These are phyloP conservation scores for Paralichthys olivaceus DNA, from an alignment of 2,113 vertebrate species.

Conservation along the genomic window DNA sequence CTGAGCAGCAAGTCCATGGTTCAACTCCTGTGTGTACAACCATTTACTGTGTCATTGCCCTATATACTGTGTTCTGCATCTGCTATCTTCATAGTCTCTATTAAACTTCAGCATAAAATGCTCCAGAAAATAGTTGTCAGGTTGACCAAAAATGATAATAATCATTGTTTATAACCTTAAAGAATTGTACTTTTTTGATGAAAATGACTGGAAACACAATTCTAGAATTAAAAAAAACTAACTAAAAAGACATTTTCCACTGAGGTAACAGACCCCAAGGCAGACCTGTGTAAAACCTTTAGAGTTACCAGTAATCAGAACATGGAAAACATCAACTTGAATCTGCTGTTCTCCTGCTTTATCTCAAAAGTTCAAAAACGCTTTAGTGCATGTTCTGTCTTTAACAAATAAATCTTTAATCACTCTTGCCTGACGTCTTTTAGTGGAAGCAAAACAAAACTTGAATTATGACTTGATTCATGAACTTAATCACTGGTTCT, in stretches of 20 bases:
- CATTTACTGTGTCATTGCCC: no score
- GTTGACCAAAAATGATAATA: neutral
- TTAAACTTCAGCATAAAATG: neutral
- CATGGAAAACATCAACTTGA: constrained; percentile 16
- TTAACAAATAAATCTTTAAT: constrained; percentile 42
- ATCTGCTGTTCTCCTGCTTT: neutral
- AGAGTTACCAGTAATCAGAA: constrained; percentile 22
- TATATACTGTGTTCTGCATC: neutral
- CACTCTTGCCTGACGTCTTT: constrained; percentile 32
- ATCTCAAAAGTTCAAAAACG: neutral
- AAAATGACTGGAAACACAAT: constrained; percentile 1
- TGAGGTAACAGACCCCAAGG: constrained; percentile 18
- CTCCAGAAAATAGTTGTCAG: neutral
- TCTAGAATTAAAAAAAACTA: neutral
- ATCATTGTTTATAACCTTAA: neutral
- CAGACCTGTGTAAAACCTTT: neutral
- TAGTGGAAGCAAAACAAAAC: constrained; percentile 29
- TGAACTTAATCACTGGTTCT: constrained; percentile 20
- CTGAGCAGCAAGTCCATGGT: no score
- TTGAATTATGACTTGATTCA: constrained; percentile 41
- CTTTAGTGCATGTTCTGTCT: neutral
- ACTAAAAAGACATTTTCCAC: constrained; percentile 8
- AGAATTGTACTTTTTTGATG: neutral
- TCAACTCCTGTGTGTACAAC: no score
- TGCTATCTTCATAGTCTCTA: neutral